Evolutionary conservation across 2,113 vertebrate genomes (phyloP), one percentile per base, ranked within the genome.

Genomic region (Ceyx margarethae): DNA sequence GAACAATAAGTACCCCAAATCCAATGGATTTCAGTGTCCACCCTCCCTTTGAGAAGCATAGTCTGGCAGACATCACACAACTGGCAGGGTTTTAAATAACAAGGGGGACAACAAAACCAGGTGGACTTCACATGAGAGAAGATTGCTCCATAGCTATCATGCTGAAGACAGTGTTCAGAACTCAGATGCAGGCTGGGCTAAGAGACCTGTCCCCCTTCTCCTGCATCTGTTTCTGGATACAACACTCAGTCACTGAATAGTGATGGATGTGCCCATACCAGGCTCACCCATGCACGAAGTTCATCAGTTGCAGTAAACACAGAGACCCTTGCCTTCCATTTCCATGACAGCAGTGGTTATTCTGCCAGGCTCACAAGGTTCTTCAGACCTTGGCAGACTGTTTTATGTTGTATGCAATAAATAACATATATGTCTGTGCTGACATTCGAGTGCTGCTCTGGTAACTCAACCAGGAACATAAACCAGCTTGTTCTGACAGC

Each of bases 401-500:
- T 0, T 11, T 3, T 0, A 1, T 0, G 0, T 4, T 15, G 0
- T 8, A 0, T 1, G 1, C 0, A 2, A 58, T 74, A 75, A 64
- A 91, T 6, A 12, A 83, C 15, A 0, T 0, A 0, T 8, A 93
- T 88, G 3, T 18, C 0, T 10, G 90, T 50, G 15, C 2, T 4
- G 56, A 95, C 83, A 1, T 93, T 8, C 9, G 2, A 15, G 26
- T 85, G 11, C 2, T 3, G 2, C 28, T 3, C 1, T 46, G 20
- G 26, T 65, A 86, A 80, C 56, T 86, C 68, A 77, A 57, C 10
- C 8, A 61, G 54, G 81, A 95, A 76, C 48, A 53, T 20, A 74
- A 87, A 89, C 56, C 46, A 62, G 37, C 29, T 87, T 91, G 51
- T 81, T 87, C 78, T 91, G 78, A 77, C 65, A 66, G 78, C 73